Evolutionary conservation across 1,140 invertebrate genomes (phyloP), one percentile per base, ranked within the genome.

Genomic region (Leptestheria dahalacensis): DNA sequence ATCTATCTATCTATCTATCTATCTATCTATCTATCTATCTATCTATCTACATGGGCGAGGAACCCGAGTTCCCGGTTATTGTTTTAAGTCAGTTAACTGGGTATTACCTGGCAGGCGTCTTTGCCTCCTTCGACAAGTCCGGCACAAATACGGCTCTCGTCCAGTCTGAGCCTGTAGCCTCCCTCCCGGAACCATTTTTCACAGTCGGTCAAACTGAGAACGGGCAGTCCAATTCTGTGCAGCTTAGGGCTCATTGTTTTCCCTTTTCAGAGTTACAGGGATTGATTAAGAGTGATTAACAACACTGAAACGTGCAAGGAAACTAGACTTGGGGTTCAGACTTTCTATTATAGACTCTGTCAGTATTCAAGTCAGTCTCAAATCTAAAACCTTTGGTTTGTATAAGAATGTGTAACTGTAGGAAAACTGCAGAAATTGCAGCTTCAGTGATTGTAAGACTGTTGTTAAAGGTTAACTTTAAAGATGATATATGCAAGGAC

Each of bases 61-160:
- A 48, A 48, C n/a, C 48, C 2, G 0, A 48, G 18, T 48, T 18
- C 21, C 21, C 21, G 25, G 25, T 15, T 26, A 28, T n/a, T 24
- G 20, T 26, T 26, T 56, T 12, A 28, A 56, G 28, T 53, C 20
- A 53, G 23, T 23, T 23, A 53, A 53, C 21, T 2, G 23, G 23
- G 21, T 29, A 25, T 51, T 59, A 60, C 58, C 48, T 50, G 49
- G 41, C 58, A 60, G n/a, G 58, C 58, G 25, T 60, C 58, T 51
- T 60, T 57, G 12, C 58, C 58, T 12, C 58, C 58, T 60, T 60
- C 49, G 21, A 49, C 48, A 15, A 51, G 18, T 26, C 58, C 58
- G 23, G 58, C 58, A 33, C 58, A 60, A 6, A 51, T 52, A 18
- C 20, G 47, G 24, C 26, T 60, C 12, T 60, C 24, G 48, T 51